Evolutionary conservation across 2,113 vertebrate genomes (phyloP), one percentile per base, ranked within the genome.

Genomic region (Proteles cristata): DNA sequence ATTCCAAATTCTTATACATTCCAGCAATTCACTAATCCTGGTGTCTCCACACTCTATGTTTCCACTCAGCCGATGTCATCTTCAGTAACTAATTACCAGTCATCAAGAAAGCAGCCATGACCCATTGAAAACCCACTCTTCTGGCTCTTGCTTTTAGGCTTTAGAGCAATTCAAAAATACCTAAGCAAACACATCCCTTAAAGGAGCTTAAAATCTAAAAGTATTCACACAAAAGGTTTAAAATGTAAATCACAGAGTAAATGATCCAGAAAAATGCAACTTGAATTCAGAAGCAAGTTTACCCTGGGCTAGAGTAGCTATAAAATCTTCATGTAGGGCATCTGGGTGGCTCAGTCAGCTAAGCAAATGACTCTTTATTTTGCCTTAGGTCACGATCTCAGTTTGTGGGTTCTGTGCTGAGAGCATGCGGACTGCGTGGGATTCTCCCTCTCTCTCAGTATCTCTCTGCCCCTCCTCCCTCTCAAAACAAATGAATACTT

Each of bases 191-290:
- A 61, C n/a, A 77, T 88, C n/a, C 25, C 31, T 43, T 71, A 63
- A 77, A 83, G 53, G 33, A 68, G 50, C 17, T 84, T 96, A 87
- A 93, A 66, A 91, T 88, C 53, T 79, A 85, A 35, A 16, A 35
- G 9, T 77, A 50, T 45, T 82, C 82, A 93, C 69, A 91, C 45
- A 39, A 93, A 66, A 73, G 71, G 11, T 79, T 73, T 79, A 73
- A 71, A 94, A 79, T 88, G 35, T 74, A 94, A 94, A 39, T 71
- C 81, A 94, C 74, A 66, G 88, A 95, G 69, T 94, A 97, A 95
- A 94, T 69, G 61, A 96, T 33, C 73, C 93, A 83, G 45, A 93
- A 88, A 93, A 93, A 93, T 9, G 25, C 45, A 69, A 96, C 71
- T 73, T 31, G 53, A 96, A 94, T 84, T 96, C 73, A 94, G 17